Percentiles rank a stretch among this genome's conserved stretches.
These are phyloP conservation scores for Drosophila kurseongensis DNA, from an alignment of 1,140 invertebrate species.

Conservation along the genomic window DNA sequence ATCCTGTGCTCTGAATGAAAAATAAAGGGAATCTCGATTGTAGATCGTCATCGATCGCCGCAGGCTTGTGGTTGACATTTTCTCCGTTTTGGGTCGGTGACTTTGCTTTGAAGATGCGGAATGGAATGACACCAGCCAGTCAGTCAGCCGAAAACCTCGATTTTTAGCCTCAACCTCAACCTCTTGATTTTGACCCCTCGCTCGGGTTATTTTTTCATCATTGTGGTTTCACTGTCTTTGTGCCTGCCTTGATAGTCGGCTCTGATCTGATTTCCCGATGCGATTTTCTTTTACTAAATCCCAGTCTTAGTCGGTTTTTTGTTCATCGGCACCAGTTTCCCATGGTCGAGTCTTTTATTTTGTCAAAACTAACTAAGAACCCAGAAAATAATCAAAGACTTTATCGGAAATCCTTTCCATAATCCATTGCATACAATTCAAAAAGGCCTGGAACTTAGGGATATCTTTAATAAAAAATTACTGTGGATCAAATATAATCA, in stretches of 20 bases:
- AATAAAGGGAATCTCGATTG: slow-evolving; percentile 13
- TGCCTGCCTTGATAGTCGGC: slow-evolving; percentile 19
- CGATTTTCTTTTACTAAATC: slow-evolving; percentile 53
- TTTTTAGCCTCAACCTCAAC: slow-evolving; percentile 20
- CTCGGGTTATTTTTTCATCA: slow-evolving; percentile 17
- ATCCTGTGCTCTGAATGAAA: slow-evolving; percentile 57
- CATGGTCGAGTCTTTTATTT: neutral
- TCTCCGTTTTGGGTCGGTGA: slow-evolving; percentile 67
- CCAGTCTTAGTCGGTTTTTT: slow-evolving; percentile 18
- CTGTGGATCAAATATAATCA: too few species aligned
- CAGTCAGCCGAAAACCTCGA: slow-evolving; percentile 1
- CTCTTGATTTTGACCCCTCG: slow-evolving; percentile 26
- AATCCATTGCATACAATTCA: neutral
- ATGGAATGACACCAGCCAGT: slow-evolving; percentile 7
- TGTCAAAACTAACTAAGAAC: neutral
- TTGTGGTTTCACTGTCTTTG: slow-evolving; percentile 42
- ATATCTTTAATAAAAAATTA: too few species aligned
- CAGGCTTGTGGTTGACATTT: slow-evolving; percentile 79
- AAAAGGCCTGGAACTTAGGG: too few species aligned
- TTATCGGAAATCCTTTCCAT: neutral
- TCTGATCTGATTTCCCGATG: slow-evolving; percentile 58
- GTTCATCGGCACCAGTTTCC: slow-evolving; percentile 1
- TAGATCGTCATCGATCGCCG: slow-evolving; percentile 42
- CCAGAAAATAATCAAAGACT: neutral
- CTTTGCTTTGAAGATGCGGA: slow-evolving; percentile 65